These are phyloP conservation scores for Anoura caudifer DNA, from an alignment of 2,113 vertebrate genomes.

Conservation along the genomic window DNA sequence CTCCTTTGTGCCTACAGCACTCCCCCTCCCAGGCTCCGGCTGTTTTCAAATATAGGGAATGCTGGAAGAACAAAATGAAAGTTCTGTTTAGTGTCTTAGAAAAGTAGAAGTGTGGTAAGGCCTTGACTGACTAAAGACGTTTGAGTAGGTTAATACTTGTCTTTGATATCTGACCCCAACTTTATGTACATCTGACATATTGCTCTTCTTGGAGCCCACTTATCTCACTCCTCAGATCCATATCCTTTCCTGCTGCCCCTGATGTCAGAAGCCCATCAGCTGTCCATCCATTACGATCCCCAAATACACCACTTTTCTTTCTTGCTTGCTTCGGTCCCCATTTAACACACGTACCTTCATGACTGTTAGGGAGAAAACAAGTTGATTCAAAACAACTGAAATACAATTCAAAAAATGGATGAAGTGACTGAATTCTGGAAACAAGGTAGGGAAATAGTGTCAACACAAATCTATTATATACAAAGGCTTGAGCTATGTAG, in stretches of 20 bases:
- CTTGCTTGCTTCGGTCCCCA: not conserved
- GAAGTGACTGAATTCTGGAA: not conserved
- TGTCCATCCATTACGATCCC: not conserved
- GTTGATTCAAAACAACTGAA: not conserved
- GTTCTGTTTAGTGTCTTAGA: not conserved
- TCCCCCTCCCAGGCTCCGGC: not conserved
- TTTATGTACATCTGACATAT: not conserved
- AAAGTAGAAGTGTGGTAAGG: not conserved
- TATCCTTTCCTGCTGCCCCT: not conserved
- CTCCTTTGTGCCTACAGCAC: not conserved
- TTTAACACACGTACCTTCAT: not conserved
- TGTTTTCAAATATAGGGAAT: not conserved
- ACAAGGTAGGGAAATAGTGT: not conserved
- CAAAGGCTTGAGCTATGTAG: not conserved
- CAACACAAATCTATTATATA: not conserved
- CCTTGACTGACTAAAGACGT: not conserved
- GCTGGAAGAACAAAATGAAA: not conserved
- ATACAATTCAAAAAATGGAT: not conserved
- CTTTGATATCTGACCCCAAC: not conserved
- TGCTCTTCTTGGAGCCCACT: not conserved
- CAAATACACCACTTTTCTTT: not conserved
- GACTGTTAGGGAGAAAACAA: not conserved
- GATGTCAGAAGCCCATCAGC: not conserved
- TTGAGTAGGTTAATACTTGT: not conserved
- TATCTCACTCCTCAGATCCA: not conserved